These are phyloP conservation scores for Oikopleura albicans DNA, from an alignment of 23 tunicate species.

Conservation along the genomic window DNA sequence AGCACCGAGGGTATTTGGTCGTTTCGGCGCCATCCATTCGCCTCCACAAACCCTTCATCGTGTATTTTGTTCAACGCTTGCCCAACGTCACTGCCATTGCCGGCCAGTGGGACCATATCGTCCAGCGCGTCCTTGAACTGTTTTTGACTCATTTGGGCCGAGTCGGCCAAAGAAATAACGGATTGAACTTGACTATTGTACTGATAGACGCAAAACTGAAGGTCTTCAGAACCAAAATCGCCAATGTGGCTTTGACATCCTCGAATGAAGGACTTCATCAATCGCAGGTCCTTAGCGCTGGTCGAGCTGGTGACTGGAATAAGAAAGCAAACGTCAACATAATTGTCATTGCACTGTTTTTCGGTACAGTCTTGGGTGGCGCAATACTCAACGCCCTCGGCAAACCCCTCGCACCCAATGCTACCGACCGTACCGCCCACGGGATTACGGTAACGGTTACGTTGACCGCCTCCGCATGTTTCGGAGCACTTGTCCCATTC, in stretches of 20 bases:
- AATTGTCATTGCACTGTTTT: slow-evolving; percentile 12
- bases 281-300: background rate
- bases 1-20: slow-evolving; percentile 10
- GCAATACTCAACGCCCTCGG: background rate
- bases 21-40: background rate
- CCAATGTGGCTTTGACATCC: background rate
- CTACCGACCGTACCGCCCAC: background rate
- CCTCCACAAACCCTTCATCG: background rate
- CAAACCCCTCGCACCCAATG: background rate
- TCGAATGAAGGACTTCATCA: background rate
- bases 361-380: background rate
- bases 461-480: slow-evolving; percentile 11
- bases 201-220: slow-evolving; percentile 13
- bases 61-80: background rate
- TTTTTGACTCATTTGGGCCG: background rate
- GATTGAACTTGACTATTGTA: background rate
- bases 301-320: background rate
- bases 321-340: slow-evolving; percentile 4
- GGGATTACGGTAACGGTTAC: background rate
- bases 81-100: background rate
- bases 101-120: background rate
- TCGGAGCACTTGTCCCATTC: slow-evolving; percentile 16
- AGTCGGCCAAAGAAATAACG: background rate
- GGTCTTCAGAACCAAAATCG: background rate
- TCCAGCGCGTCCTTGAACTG: background rate